Percentiles rank a stretch among this genome's conserved stretches.
Evolutionary conservation across 2,888 invertebrate genomes (phyloP).

Genomic region (Halocaridina rubra): DNA sequence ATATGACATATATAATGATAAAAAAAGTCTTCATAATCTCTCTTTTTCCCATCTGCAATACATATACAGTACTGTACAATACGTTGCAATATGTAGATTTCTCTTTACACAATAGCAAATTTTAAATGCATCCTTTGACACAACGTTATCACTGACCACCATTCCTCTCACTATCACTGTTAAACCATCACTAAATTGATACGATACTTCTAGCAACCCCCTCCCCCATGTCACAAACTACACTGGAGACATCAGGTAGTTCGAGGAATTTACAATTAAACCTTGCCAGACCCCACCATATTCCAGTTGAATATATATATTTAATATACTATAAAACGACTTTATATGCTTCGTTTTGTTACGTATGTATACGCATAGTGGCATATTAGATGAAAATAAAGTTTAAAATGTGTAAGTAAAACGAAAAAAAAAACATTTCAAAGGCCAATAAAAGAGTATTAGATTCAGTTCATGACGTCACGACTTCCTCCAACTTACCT

Average conservation of each 20-base stretch:
- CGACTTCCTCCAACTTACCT: constrained; percentile 37
- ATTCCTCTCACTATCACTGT: too few relatives aligned
- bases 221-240: not conserved
- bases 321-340: constrained; percentile 6
- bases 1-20: too few relatives aligned
- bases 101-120: too few relatives aligned
- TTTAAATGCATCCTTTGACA: too few relatives aligned
- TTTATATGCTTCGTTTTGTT: not conserved
- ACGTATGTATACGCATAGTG: not conserved
- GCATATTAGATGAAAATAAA: not conserved
- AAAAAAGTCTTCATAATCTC: too few relatives aligned
- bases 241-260: too few relatives aligned
- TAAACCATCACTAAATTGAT: not conserved
- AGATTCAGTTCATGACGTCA: constrained; percentile 15
- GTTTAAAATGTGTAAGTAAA: not conserved
- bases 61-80: too few relatives aligned
- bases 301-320: constrained; percentile 1
- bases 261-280: not conserved
- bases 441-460: not conserved
- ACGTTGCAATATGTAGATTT: too few relatives aligned
- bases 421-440: not conserved
- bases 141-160: too few relatives aligned
- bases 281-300: not conserved
- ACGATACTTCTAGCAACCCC: not conserved
- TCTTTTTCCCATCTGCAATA: too few relatives aligned